These are phyloP conservation scores for Clytia hemisphaerica DNA, from an alignment of 30 jellyfish, hydroid and myxozoan genomes.

Conservation along the genomic window DNA sequence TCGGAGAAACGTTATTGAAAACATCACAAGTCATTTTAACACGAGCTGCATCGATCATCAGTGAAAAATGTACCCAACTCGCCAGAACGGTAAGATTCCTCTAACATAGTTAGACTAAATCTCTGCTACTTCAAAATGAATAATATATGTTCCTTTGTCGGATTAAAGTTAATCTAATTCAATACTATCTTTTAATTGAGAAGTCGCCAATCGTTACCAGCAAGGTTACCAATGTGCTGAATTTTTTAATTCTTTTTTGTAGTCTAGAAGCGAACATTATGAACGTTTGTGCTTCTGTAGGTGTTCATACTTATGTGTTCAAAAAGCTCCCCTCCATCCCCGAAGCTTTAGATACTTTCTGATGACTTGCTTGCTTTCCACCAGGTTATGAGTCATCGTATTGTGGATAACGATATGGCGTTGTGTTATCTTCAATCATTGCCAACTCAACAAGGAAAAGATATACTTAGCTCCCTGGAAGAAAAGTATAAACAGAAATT, in stretches of 20 bases:
- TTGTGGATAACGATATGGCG: slow-evolving; percentile 82
- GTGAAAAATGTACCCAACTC: slow-evolving; percentile 5
- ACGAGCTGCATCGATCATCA: slow-evolving; percentile 5
- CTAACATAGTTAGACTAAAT: too few species aligned
- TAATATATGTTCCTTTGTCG: too few species aligned
- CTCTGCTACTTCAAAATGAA: too few species aligned
- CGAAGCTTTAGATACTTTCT: not conserved
- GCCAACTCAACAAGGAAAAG: slow-evolving; percentile 32
- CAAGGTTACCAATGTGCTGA: too few species aligned
- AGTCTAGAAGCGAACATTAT: too few species aligned
- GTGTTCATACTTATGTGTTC: too few species aligned
- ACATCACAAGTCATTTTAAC: slow-evolving; percentile 19
- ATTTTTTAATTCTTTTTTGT: too few species aligned
- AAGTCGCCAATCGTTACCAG: too few species aligned
- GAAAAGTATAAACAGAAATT: slow-evolving; percentile 54
- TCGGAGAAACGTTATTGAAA: slow-evolving; percentile 5
- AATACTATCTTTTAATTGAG: too few species aligned
- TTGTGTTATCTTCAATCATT: slow-evolving; percentile 65
- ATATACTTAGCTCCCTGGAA: slow-evolving; percentile 35
- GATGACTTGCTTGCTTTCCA: not conserved
- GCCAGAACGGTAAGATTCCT: too few species aligned
- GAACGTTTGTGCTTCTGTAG: too few species aligned
- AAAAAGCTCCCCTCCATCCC: not conserved
- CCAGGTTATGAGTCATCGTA: slow-evolving; percentile 78
- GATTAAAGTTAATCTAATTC: too few species aligned